A percentile compares a stretch with the other conserved stretches of the same genome.
Conservation (phyloP, 1,140 invertebrate species). For the Danaus plexippus region DNA sequence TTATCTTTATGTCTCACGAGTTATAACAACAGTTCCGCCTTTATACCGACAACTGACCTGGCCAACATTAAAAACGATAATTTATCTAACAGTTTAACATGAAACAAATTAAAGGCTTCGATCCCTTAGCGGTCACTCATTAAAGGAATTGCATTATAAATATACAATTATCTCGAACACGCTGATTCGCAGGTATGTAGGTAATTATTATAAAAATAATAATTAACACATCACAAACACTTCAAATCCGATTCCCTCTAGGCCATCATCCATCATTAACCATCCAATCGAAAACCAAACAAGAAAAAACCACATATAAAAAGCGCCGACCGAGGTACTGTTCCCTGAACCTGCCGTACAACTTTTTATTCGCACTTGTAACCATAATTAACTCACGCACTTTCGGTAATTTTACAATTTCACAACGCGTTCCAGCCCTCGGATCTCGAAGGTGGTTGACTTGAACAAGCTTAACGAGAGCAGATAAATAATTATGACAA, state of each 20-base stretch:
- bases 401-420: slow-evolving; percentile 25
- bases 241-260: too few species aligned
- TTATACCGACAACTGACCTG: too few species aligned
- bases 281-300: slow-evolving; percentile 13
- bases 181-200: background rate
- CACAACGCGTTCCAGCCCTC: slow-evolving; percentile 16
- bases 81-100: too few species aligned
- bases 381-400: slow-evolving; percentile 24
- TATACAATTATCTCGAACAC: too few species aligned
- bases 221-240: background rate
- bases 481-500: background rate
- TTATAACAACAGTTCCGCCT: too few species aligned
- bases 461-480: slow-evolving; percentile 15
- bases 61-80: too few species aligned
- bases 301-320: slow-evolving; percentile 14
- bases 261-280: too few species aligned
- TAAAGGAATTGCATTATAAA: too few species aligned
- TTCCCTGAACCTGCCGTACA: slow-evolving; percentile 21
- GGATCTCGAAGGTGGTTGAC: slow-evolving; percentile 28
- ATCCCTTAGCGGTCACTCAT: too few species aligned
- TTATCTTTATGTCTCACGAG: too few species aligned
- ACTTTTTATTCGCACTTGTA: slow-evolving; percentile 22
- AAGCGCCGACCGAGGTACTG: slow-evolving; percentile 18
- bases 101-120: too few species aligned
- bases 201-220: background rate